Evolutionary conservation across 2,888 invertebrate genomes (phyloP), one percentile per base, ranked within the genome.

Genomic region (Xanthorhoe designata): DNA sequence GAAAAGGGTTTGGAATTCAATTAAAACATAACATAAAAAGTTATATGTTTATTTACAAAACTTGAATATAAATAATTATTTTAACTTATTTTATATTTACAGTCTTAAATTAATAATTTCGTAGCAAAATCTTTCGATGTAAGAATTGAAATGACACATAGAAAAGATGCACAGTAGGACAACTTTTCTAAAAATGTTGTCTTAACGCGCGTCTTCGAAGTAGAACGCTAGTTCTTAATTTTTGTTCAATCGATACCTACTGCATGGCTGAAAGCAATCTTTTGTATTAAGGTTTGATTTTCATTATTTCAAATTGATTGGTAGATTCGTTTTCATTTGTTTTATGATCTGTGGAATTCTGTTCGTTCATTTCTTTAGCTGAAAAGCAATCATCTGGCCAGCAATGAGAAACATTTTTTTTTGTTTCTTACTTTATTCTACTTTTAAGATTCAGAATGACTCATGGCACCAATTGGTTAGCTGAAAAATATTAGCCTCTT

Each of bases 31-130:
- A 9, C 0, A 45, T 15, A 38, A 62, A 58, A 47, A 66, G 58
- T 66, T 76, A 82, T 74, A 81, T 80, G 67, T 92, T 91, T 93
- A 93, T 92, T 92, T 92, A 92, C 92, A 92, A 87, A 85, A 81
- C 78, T 78, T 76, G 79, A 80, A 78, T 85, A 92, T 92, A 92
- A 93, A 92, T 93, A 90, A 93, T 88, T 79, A 75, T 71, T 86
- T 87, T 89, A 91, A 55, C 72, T 89, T 90, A 88, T 74, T 80
- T 84, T 86, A 86, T 93, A 93, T 93, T 90, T 93, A 93, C 92
- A 93, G 87, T 89, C 91, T 92, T 92, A 92, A 83, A 72, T 63
- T 64, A 72, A 69, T 69, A 69, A 68, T 69, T 66, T 66, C 69
- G 56, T 61, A 61, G 54, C 38, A 61, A 57, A 49, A 62, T 61